Evolutionary conservation across 2,113 vertebrate species (phyloP), one percentile per base, ranked within the genome.

Genomic region (Erythrocercus mccallii): DNA sequence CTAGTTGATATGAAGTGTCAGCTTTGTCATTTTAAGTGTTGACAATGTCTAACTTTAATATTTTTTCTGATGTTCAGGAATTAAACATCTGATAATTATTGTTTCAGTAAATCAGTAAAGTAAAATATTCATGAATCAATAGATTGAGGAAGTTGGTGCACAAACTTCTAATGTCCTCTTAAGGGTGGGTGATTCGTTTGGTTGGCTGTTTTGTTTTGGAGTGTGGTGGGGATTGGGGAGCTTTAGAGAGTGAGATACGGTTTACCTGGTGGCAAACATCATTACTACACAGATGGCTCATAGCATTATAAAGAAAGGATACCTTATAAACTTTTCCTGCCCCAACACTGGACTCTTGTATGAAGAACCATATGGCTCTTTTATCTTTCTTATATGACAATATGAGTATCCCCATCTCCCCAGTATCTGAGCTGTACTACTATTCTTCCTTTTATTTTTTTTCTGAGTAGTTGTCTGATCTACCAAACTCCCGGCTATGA

Each of bases 101-200:
- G 3, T 47, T 45, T 42, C 35, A 69, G 18, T 70, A 87, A 90
- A 42, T 60, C 48, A 54, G 4, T 56, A 48, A 35, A 71, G 15
- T 51, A 72, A 77, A 84, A 53, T 74, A 44, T 48, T 51, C 50
- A 12, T 77, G 20, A 64, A 58, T 65, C n/a, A 25, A 31, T 9
- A 64, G 6, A 51, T 23, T 33, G 45, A 51, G 10, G 5, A 51
- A 50, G 4, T 6, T 64, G 35, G 3, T 50, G 35, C 7, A 21
- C 22, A 28, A 47, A 45, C n/a, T 62, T 14, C 9, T 66, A 48
- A 45, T 77, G 23, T 0, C 6, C 4, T 13, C 2, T 0, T 37
- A 35, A 20, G 16, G 1, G 8, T 44, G 38, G 31, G 7, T n/a
- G 6, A 2, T 2, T 50, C 35, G 3, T 0, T 51, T 51, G 28